Base-by-base conservation (phyloP, 2,888 invertebrate species). In the Amaurobius ferox region DNA sequence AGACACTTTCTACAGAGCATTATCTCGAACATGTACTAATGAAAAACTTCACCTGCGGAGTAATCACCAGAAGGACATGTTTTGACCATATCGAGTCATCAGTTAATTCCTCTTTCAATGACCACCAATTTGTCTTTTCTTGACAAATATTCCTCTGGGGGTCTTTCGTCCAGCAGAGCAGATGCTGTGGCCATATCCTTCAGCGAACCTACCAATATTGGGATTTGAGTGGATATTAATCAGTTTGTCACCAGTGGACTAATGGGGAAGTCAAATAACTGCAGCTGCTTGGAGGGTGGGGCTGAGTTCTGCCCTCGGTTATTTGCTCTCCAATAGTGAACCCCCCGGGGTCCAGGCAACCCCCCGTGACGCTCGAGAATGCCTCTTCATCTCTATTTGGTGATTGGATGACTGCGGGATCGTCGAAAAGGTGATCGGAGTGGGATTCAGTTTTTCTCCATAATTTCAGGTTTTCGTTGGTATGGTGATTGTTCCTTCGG, bases 241-340 rank as follows among this genome's bases (percentile, higher is more conserved):
- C 83, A 85, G 72, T 77, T 85, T 85, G 83, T 85, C 83, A 85
- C 83, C 72, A 85, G 48, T 64, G 72, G 72, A 77, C n/a, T 74
- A 83, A 74, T 70, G 39, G 74, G 19, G 30, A 76, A 83, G 76
- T 70, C 76, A 83, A 81, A 71, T 64, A 70, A 55, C 62, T 74
- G 64, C 81, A 81, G 74, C 81, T 76, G 76, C 76, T 32, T n/a
- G n/a, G 19, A n/a, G 68, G 74, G 67, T 74, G 80, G 74, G 62
- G 70, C 61, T 7, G 40, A n/a, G 62, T 13, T 48, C 44, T 29
- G 26, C 68, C 44, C 61, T 71, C 44, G 55, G 66, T 44, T 72
- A 67, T 79, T 79, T 72, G 66, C 81, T 66, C 13, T 61, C 64
- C 29, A 30, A 35, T 66, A 66, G 19, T 73, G 67, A 32, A 64